Evolutionary conservation across 2,888 invertebrate species (phyloP).

Genomic region (Eilema sororculum): DNA sequence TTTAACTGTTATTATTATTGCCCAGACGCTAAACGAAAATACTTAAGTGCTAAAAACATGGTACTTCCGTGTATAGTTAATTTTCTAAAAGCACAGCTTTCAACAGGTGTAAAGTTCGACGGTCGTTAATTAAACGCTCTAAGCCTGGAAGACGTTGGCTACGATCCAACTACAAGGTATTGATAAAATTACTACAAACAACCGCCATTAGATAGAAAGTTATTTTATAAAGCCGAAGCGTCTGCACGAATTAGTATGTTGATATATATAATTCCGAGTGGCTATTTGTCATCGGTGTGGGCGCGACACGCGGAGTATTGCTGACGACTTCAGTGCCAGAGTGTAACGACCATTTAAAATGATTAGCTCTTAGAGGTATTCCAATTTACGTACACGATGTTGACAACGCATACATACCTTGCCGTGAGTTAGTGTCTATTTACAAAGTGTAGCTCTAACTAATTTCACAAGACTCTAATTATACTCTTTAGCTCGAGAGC

Average conservation of each 20-base stretch:
- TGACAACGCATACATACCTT: constrained; percentile 63
- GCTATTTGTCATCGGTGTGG: constrained; percentile 68
- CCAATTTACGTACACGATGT: constrained; percentile 64
- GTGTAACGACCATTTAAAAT: constrained; percentile 44
- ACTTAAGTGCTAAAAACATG: constrained; percentile 64
- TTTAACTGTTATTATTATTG: constrained; percentile 44
- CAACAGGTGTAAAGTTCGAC: constrained; percentile 86
- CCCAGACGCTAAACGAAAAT: constrained; percentile 55
- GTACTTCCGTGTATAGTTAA: constrained; percentile 72
- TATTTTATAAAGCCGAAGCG: constrained; percentile 65
- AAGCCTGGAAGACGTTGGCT: constrained; percentile 79
- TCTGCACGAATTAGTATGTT: constrained; percentile 71
- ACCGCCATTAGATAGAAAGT: constrained; percentile 67
- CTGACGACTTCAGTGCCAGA: constrained; percentile 41
- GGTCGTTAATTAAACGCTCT: constrained; percentile 86
- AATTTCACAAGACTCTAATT: constrained; percentile 74
- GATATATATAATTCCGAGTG: constrained; percentile 62
- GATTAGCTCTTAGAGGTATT: constrained; percentile 60
- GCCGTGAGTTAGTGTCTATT: constrained; percentile 63
- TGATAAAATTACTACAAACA: constrained; percentile 82
- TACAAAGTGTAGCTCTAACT: constrained; percentile 68
- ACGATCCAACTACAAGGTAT: constrained; percentile 74
- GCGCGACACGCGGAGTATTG: constrained; percentile 56
- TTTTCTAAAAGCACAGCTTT: constrained; percentile 78
- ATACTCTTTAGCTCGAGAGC: constrained; percentile 63